phyloP scores from a whole-genome alignment of 2,797 vertebrate species.

The Protosalanx chinensis region DNA sequence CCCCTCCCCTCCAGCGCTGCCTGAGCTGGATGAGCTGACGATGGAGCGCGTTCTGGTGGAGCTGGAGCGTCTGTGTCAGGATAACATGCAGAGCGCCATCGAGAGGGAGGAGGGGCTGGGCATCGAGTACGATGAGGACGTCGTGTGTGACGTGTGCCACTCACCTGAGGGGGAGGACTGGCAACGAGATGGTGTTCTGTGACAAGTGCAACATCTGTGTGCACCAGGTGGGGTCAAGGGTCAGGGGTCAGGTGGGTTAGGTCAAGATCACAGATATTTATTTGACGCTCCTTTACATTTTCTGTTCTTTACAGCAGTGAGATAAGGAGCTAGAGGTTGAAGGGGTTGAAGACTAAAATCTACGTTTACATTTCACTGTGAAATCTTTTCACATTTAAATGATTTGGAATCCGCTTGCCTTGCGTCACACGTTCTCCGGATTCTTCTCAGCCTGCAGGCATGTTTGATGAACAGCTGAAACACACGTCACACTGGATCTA shows the following conservation, averaged over 20 bases:
- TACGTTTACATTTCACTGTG: no score
- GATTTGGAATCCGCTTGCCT: no score
- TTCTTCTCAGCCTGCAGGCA: no score
- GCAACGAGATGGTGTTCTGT: slow-evolving; percentile 98
- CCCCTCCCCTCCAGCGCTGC: slow-evolving; percentile 71
- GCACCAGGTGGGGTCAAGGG: slow-evolving; percentile 81
- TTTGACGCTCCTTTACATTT: no score
- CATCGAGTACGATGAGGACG: slow-evolving; percentile 95
- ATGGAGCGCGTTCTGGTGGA: slow-evolving; percentile 89
- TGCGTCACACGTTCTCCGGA: no score
- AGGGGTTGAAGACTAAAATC: no score
- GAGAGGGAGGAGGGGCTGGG: slow-evolving; percentile 92
- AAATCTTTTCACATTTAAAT: no score
- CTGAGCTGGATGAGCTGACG: slow-evolving; percentile 87
- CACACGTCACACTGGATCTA: no score
- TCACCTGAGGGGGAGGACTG: slow-evolving; percentile 94
- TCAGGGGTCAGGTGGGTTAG: not conserved
- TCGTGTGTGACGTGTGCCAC: slow-evolving; percentile 94
- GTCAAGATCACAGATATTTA: not conserved
- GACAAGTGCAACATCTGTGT: slow-evolving; percentile 97
- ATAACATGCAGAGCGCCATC: slow-evolving; percentile 91
- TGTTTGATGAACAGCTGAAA: no score
- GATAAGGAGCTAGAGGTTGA: no score
- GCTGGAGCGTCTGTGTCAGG: slow-evolving; percentile 85
- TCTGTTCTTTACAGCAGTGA: no score